These are phyloP conservation scores for Spea bombifrons DNA, from an alignment of 2,113 vertebrate genomes.

Conservation along the genomic window DNA sequence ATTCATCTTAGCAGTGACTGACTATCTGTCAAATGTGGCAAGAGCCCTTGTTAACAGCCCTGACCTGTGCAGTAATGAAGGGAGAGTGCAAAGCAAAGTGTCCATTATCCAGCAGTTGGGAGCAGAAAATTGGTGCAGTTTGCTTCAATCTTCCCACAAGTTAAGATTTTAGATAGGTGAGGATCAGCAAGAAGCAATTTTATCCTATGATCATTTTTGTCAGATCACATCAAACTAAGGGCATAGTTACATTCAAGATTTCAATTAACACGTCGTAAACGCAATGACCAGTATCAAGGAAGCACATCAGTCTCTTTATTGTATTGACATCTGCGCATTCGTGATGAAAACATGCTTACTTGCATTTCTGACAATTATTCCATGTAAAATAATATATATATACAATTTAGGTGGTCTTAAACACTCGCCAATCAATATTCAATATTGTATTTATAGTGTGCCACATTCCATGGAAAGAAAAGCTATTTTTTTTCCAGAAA, in stretches of 20 bases:
- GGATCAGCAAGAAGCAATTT: conserved; percentile 81
- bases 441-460: no score
- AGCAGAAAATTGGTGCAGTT: conserved; percentile 88
- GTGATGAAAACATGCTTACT: conserved; percentile 25
- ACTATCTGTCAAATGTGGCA: conserved; percentile 80
- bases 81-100: conserved; percentile 76
- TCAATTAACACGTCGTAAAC: conserved; percentile 67
- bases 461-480: no score
- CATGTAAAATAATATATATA: conserved; percentile 32
- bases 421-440: no score
- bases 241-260: conserved; percentile 73
- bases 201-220: conserved; percentile 85
- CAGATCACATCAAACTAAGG: conserved; percentile 75
- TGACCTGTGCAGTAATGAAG: conserved; percentile 84
- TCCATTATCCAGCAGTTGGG: conserved; percentile 84
- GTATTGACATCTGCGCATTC: conserved; percentile 43
- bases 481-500: no score
- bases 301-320: conserved; percentile 44
- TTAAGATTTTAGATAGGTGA: conserved; percentile 81
- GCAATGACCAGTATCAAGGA: conserved; percentile 51
- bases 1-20: conserved; percentile 79
- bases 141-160: conserved; percentile 82
- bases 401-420: no score
- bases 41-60: conserved; percentile 80
- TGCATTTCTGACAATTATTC: not conserved